phyloP scores from a whole-genome alignment of 2,888 invertebrate species.

The Oasisia sp. region DNA sequence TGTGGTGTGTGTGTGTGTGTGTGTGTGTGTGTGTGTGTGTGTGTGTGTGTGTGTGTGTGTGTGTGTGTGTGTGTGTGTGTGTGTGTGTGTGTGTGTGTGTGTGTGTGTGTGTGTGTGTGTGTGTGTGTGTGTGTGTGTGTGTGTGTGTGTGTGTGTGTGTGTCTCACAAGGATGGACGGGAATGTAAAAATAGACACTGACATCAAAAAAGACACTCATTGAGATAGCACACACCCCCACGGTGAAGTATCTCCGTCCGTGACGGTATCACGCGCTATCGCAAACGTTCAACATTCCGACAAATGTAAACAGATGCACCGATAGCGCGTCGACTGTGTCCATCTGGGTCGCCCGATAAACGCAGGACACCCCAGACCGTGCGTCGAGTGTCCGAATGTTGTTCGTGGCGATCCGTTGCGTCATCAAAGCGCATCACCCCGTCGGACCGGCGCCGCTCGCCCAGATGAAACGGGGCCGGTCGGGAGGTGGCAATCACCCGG shows the following conservation, averaged over 20 bases:
- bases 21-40: no score
- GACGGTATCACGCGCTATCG: background rate
- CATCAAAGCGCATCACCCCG: background rate
- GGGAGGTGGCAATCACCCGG: background rate
- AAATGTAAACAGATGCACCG: conserved; percentile 13
- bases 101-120: no score
- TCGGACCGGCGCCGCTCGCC: background rate
- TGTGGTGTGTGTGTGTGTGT: no score
- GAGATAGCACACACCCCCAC: background rate
- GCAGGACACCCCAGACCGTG: background rate
- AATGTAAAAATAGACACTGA: background rate
- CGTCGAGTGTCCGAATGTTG: background rate
- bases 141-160: no score
- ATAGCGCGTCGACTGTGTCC: background rate
- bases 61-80: no score
- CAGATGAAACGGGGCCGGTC: background rate
- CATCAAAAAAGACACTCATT: background rate
- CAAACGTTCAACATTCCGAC: background rate
- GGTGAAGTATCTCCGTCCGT: background rate
- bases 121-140: no score
- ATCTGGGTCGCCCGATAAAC: background rate
- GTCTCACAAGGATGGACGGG: no score
- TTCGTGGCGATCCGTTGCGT: background rate
- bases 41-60: no score
- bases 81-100: no score